Evolutionary conservation across 2,113 vertebrate species (phyloP).

Genomic region (Ovis canadensis): DNA sequence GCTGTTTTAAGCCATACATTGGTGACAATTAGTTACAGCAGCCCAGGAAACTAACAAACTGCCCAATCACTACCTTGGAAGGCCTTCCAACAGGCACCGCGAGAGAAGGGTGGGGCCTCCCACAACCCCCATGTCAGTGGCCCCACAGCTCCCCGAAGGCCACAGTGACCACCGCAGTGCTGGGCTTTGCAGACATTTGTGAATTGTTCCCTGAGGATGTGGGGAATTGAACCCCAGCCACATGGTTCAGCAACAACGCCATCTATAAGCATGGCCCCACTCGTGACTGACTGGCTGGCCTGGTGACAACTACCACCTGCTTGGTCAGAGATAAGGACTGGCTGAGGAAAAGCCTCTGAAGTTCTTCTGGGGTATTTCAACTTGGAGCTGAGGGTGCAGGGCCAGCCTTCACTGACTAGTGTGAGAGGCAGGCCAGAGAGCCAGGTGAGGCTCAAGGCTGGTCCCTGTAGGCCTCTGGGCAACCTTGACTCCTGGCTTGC

Average conservation of each 20-base stretch:
- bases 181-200: background rate
- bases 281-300: background rate
- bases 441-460: rapidly evolving
- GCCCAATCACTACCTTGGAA: rapidly evolving
- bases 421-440: rapidly evolving
- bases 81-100: rapidly evolving
- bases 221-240: rapidly evolving
- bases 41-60: background rate
- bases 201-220: background rate
- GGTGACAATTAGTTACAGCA: background rate
- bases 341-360: background rate
- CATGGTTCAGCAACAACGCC: rapidly evolving
- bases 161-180: background rate
- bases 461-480: background rate
- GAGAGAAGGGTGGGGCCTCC: background rate
- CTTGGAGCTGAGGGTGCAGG: background rate
- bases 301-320: too few species aligned
- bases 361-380: background rate
- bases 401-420: rapidly evolving
- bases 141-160: too few species aligned
- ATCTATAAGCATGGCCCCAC: background rate
- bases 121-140: rapidly evolving
- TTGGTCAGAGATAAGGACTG: background rate
- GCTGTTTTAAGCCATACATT: background rate
- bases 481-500: rapidly evolving